phyloP scores from a whole-genome alignment of 1,140 invertebrate species.

The Tetramorium simillimum region DNA sequence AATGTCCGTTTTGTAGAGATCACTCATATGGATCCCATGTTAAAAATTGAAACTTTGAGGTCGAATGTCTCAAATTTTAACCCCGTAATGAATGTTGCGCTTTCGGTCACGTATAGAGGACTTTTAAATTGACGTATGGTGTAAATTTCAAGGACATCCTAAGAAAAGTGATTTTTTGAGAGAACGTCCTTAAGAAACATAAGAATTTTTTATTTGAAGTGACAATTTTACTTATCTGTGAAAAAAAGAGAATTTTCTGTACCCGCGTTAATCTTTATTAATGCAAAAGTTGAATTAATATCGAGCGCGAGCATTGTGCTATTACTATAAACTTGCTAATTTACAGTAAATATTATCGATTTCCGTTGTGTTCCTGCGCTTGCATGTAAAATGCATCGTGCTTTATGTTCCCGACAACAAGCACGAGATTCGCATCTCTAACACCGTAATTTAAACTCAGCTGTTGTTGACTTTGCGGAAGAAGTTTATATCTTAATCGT shows the following conservation, averaged over 20 bases:
- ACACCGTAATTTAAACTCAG: slow-evolving; percentile 48
- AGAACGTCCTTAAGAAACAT: neutral
- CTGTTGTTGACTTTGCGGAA: slow-evolving; percentile 49
- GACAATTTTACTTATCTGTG: neutral
- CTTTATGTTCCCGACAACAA: slow-evolving; percentile 42
- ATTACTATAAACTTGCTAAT: slow-evolving; percentile 34
- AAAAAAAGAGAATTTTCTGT: neutral
- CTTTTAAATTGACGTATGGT: no score
- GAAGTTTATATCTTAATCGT: slow-evolving; percentile 57
- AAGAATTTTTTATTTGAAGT: neutral
- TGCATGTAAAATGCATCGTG: slow-evolving; percentile 31
- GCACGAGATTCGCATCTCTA: slow-evolving; percentile 45
- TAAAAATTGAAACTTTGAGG: no score
- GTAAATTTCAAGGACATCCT: no score
- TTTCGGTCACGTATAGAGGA: no score
- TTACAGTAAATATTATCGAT: slow-evolving; percentile 27
- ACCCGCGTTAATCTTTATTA: neutral
- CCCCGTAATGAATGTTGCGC: no score
- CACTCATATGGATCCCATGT: no score
- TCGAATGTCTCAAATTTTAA: no score
- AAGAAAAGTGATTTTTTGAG: no score
- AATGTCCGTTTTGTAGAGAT: no score
- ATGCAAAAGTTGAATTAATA: slow-evolving; percentile 8
- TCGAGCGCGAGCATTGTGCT: neutral
- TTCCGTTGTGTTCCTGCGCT: neutral